Conservation (phyloP, 2,888 invertebrate species). For the Chymomyza amoena region DNA sequence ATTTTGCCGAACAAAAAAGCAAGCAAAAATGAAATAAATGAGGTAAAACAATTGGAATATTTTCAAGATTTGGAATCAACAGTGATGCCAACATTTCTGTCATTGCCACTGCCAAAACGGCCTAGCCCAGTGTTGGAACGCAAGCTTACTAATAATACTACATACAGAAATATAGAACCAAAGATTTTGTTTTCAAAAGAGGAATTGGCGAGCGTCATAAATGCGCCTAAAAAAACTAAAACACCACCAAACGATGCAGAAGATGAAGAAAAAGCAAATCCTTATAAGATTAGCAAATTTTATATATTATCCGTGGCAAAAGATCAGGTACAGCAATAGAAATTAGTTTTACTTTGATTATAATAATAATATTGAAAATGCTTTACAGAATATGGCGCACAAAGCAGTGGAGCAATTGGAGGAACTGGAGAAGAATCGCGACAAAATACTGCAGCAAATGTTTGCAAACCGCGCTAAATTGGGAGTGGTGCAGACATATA, state of each 20-base stretch:
- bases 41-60: background rate
- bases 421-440: background rate
- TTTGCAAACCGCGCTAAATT: conserved; percentile 24
- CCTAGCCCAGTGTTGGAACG: background rate
- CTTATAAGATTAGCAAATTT: too few relatives aligned
- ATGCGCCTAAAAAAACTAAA: too few relatives aligned
- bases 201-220: too few relatives aligned
- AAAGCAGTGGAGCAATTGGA: conserved; percentile 37
- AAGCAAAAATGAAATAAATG: background rate
- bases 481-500: background rate
- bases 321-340: background rate
- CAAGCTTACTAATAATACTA: background rate
- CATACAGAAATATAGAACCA: background rate
- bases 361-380: background rate
- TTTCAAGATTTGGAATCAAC: too few relatives aligned
- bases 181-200: too few relatives aligned
- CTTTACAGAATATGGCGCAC: conserved; percentile 16
- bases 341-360: background rate
- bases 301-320: background rate
- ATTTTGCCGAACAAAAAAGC: background rate
- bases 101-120: background rate
- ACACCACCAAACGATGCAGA: too few relatives aligned
- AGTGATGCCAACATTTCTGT: background rate
- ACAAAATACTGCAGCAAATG: conserved; percentile 35
- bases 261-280: too few relatives aligned